A percentile compares a stretch with the other conserved stretches of the same genome.
phyloP scores from a whole-genome alignment of 2,113 vertebrate species.

The Periophthalmodon schlosseri region DNA sequence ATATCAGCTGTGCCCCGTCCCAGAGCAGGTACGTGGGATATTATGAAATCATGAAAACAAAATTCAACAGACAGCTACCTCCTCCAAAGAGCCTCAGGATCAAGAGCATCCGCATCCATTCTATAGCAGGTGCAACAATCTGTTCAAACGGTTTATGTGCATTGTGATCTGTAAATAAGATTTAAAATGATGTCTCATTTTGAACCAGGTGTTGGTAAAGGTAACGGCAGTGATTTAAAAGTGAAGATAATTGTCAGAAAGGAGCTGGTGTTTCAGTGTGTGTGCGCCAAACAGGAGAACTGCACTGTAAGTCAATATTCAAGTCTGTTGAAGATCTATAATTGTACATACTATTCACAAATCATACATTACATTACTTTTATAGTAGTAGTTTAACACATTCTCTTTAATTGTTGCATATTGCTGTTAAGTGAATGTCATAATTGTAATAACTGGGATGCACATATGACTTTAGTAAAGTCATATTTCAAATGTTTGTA shows the following conservation, averaged over 20 bases:
- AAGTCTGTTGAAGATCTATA: not conserved
- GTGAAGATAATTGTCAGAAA: conserved; percentile 82
- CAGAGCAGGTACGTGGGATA: conserved; percentile 94
- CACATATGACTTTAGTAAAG: not conserved
- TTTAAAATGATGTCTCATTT: not conserved
- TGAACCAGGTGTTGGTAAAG: conserved; percentile 85
- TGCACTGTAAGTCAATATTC: conserved; percentile 77
- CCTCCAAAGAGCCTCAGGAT: conserved; percentile 80
- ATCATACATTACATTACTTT: not conserved
- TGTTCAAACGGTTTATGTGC: not conserved
- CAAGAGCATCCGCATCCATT: conserved; percentile 85
- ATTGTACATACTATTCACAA: not conserved
- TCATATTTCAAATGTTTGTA: not conserved
- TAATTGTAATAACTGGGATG: not conserved
- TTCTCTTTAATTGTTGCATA: not conserved
- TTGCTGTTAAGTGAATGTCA: not conserved
- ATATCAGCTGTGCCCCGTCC: not conserved
- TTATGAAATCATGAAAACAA: conserved; percentile 88
- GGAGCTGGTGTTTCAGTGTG: conserved; percentile 80
- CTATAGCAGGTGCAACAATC: conserved; percentile 81
- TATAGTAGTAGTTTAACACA: not conserved
- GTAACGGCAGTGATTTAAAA: conserved; percentile 86
- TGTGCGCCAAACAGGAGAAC: conserved; percentile 82
- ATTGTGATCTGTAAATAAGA: not conserved
- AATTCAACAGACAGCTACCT: conserved; percentile 83